Evolutionary conservation across 2,113 vertebrate genomes (phyloP), one percentile per base, ranked within the genome.

Genomic region (Natator depressus): DNA sequence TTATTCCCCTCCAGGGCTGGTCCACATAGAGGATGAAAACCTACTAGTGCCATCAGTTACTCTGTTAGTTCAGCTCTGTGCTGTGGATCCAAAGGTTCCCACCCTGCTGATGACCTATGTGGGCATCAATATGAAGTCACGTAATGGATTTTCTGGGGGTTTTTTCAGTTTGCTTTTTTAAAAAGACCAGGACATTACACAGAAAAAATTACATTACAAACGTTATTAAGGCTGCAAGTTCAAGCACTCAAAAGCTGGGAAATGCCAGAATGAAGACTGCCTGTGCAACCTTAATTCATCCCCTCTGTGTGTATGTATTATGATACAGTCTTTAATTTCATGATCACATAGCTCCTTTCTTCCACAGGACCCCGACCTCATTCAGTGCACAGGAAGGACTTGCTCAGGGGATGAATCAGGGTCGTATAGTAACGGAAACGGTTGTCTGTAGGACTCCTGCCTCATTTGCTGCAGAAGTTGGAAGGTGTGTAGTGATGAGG

Each of bases 251-350:
- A 75, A 72, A 90, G 53, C 42, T 81, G 19, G 72, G 24, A 46
- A 76, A 82, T 65, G 9, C 17, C 85, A 79, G 35, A 4, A 5
- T 50, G 79, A 19, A 54, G 54, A 6, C 24, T 50, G 31, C 42
- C 38, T n/a, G 20, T 49, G 50, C 49, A 87, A 12, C 24, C 20
- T 51, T n/a, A 8, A 1, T 75, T 20, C 51, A 80, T 27, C 42
- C 72, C 9, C 0, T 3, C 8, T 25, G 12, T 76, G 24, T 76
- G 22, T 12, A 46, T 42, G 2, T 17, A 0, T 6, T 42, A 2
- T 24, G 47, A 46, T 31, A 3, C 0, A 2, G 38, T 35, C 22
- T 90, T 69, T 54, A 42, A 24, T 16, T 82, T 47, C 0, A 0
- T 31, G 54, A 31, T 78, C 7, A 10, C 25, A 3, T 0, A 1